Evolutionary conservation across 2,113 vertebrate species (phyloP).

Genomic region (Halichoeres trimaculatus): DNA sequence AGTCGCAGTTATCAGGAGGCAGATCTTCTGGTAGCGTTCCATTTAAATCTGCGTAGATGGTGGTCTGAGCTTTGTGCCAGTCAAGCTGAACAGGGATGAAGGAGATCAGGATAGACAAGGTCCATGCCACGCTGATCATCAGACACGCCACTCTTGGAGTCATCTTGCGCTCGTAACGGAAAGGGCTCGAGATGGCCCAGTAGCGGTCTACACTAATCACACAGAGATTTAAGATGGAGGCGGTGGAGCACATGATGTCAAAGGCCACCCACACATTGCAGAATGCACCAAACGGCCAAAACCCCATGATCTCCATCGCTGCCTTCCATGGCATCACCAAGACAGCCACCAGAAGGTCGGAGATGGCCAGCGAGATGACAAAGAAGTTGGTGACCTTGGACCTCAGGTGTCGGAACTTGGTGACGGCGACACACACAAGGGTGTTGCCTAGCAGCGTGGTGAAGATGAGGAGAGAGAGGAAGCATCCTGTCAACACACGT

Average conservation of each 20-base stretch:
- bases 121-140: constrained; percentile 96
- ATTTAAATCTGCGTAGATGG: constrained; percentile 84
- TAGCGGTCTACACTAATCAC: constrained; percentile 98
- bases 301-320: constrained; percentile 93
- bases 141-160: constrained; percentile 96
- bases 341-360: constrained; percentile 95
- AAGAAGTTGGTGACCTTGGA: constrained; percentile 99
- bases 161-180: constrained; percentile 98
- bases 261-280: constrained; percentile 98
- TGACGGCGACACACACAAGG: constrained; percentile 94
- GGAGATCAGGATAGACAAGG: constrained; percentile 94
- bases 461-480: constrained; percentile 94
- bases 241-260: constrained; percentile 99
- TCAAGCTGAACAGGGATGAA: constrained; percentile 98
- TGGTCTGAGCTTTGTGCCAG: constrained; percentile 94
- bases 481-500: constrained; percentile 94
- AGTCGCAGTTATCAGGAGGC: constrained; percentile 92
- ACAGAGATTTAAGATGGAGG: constrained; percentile 97
- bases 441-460: constrained; percentile 97
- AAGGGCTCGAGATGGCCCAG: constrained; percentile 98
- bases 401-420: constrained; percentile 95
- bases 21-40: constrained; percentile 79
- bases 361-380: constrained; percentile 97
- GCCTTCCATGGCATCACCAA: constrained; percentile 99
- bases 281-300: constrained; percentile 97